Base-by-base conservation (phyloP, 2,797 vertebrate genomes). In the Pterois miles region DNA sequence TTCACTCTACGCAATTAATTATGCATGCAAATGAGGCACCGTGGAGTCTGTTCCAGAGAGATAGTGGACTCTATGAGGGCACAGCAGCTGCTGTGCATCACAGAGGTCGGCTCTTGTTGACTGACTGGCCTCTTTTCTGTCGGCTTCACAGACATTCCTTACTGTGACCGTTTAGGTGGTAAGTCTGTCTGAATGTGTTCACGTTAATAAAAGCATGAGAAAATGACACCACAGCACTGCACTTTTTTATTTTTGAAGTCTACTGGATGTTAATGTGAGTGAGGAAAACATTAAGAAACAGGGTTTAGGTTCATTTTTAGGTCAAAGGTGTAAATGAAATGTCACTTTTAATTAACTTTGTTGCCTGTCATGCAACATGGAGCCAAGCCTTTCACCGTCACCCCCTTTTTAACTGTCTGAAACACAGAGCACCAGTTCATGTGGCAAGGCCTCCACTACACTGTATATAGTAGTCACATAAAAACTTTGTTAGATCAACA, bases 101-200 rank as follows among this genome's bases (percentile, higher is more conserved):
- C 56, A 75, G 53, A 74, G 52, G 48, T 48, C 34, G 50, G 38
- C 71, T 82, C 74, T 40, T 52, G 52, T 76, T 72, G 76, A 84
- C 84, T 93, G 78, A 93, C 86, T 76, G 84, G 71, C 81, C 53
- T 89, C 87, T 92, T 87, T 91, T 94, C 84, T 83, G 93, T 95
- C 83, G 90, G 58, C 91, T 96, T 95, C 89, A 92, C 91, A 97
- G 96, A 93, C 70, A 94, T 96, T 93, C 94, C 95, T 80, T 94
- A 89, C 90, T 94, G 88, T 92, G 95, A 96, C 93, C 93, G 88
- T 92, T 67, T 94, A 86, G 94, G 88, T 87, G 96, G 96, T 96
- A 95, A 96, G 96, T 96, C 43, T 71, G 36, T 80, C 65, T 80
- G 52, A 67, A 67, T 81, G 48, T 69, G 67, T 79, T 56, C 13